Evolutionary conservation across 2,113 vertebrate genomes (phyloP).

Genomic region (Myiagra hebetior): DNA sequence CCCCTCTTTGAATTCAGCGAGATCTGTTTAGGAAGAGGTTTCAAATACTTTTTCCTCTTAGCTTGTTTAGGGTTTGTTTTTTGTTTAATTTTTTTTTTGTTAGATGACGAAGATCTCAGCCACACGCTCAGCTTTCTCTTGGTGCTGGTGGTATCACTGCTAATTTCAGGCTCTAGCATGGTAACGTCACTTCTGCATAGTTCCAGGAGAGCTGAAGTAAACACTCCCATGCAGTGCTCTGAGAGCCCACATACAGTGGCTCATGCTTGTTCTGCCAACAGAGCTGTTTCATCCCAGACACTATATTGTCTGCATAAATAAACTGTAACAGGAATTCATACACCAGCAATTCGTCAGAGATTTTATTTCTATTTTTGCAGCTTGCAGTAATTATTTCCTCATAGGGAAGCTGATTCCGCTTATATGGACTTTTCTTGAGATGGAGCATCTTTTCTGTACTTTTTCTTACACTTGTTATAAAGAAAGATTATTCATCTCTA

Average conservation of each 20-base stretch:
- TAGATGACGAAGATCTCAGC: slow-evolving; percentile 24
- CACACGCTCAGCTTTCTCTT: not conserved
- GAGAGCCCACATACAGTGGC: slow-evolving; percentile 64
- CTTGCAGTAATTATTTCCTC: slow-evolving; percentile 64
- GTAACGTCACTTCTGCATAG: slow-evolving; percentile 54
- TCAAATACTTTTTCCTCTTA: not conserved
- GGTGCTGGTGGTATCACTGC: slow-evolving; percentile 17
- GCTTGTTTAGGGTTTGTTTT: not conserved
- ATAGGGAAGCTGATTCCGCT: slow-evolving; percentile 59
- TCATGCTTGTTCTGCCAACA: slow-evolving; percentile 60
- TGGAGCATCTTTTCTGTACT: slow-evolving; percentile 51
- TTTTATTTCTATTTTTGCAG: slow-evolving; percentile 65
- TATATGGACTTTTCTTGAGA: slow-evolving; percentile 59
- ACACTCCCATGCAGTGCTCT: slow-evolving; percentile 62
- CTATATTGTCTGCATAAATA: slow-evolving; percentile 70
- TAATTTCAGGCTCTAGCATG: slow-evolving; percentile 54
- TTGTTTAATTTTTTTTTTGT: not conserved
- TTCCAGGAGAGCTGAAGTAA: slow-evolving; percentile 65
- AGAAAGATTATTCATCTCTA: slow-evolving; percentile 62
- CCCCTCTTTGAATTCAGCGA: not conserved
- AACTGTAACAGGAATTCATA: slow-evolving; percentile 59
- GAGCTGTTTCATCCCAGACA: slow-evolving; percentile 65
- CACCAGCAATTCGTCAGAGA: slow-evolving; percentile 56
- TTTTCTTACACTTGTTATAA: slow-evolving; percentile 47
- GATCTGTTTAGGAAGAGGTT: not conserved